A percentile compares a stretch with the other conserved stretches of the same genome.
These are phyloP conservation scores for Arbacia lixula DNA, from an alignment of 53 echinoderm and acorn worm species.

Conservation along the genomic window DNA sequence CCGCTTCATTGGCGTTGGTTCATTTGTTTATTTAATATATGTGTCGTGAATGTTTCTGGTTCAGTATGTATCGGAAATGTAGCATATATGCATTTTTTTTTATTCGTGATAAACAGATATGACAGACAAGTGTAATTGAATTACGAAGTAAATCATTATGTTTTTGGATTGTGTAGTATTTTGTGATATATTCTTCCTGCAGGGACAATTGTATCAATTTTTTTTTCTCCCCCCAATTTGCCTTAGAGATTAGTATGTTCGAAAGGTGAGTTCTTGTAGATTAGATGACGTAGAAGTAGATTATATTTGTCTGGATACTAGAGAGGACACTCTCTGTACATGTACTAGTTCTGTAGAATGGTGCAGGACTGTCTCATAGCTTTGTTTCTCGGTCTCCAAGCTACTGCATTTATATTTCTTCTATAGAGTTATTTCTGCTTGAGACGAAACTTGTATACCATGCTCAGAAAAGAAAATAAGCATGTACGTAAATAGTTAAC, in stretches of 20 bases:
- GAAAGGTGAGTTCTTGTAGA: conserved; percentile 21
- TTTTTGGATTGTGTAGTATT: conserved; percentile 49
- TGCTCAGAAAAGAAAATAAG: not conserved
- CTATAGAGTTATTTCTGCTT: not conserved
- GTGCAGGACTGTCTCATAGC: conserved; percentile 36
- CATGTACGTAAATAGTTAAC: not conserved
- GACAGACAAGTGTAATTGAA: conserved; percentile 47
- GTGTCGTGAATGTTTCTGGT: conserved; percentile 53
- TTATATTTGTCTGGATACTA: conserved; percentile 15
- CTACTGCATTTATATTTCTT: conserved; percentile 6
- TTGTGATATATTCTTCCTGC: conserved; percentile 59
- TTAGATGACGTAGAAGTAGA: conserved; percentile 22
- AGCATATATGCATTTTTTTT: conserved; percentile 59
- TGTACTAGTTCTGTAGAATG: conserved; percentile 33
- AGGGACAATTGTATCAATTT: conserved; percentile 25
- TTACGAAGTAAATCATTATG: conserved; percentile 41
- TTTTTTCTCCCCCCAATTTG: conserved; percentile 5
- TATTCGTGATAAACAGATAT: conserved; percentile 57
- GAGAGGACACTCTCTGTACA: conserved; percentile 12
- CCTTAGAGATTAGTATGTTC: conserved; percentile 25
- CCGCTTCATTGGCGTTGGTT: conserved; percentile 18
- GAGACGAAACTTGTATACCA: conserved; percentile 4
- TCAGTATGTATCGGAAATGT: conserved; percentile 53
- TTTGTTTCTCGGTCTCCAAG: not conserved
- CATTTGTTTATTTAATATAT: conserved; percentile 46